Evolutionary conservation across 1,140 invertebrate species (phyloP).

Genomic region (Pogonomyrmex barbatus): DNA sequence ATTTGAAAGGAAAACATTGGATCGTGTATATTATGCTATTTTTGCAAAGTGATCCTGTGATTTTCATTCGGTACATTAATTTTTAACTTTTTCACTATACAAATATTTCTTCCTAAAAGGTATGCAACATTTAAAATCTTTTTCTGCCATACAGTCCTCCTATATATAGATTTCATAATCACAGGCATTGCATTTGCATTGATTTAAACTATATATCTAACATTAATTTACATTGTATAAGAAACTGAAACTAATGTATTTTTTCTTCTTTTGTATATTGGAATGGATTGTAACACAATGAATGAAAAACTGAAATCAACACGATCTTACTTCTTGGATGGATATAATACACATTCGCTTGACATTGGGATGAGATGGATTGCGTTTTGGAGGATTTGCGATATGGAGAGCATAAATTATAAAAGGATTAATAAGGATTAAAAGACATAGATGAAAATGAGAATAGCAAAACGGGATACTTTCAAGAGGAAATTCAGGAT

Average conservation of each 20-base stretch:
- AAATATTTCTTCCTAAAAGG: background rate
- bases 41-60: slow-evolving; percentile 74
- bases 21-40: slow-evolving; percentile 68
- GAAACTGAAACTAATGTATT: slow-evolving; percentile 86
- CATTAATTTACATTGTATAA: slow-evolving; percentile 74
- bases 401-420: slow-evolving; percentile 81
- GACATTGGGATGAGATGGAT: slow-evolving; percentile 80
- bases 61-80: background rate
- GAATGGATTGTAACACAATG: slow-evolving; percentile 87
- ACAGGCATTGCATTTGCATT: slow-evolving; percentile 73
- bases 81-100: background rate
- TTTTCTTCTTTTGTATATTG: slow-evolving; percentile 87
- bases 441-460: slow-evolving; percentile 74
- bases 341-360: slow-evolving; percentile 84
- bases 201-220: slow-evolving; percentile 71
- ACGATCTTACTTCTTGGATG: slow-evolving; percentile 86
- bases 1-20: slow-evolving; percentile 69
- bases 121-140: background rate
- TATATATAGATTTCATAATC: slow-evolving; percentile 33
- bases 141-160: slow-evolving; percentile 18
- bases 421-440: slow-evolving; percentile 78
- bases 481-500: slow-evolving; percentile 81
- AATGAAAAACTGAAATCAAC: slow-evolving; percentile 86
- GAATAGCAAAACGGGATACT: slow-evolving; percentile 76
- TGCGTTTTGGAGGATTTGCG: slow-evolving; percentile 84